These are phyloP conservation scores for Antedon bifida DNA, from an alignment of 35 echinoderm and acorn worm species.

Conservation along the genomic window DNA sequence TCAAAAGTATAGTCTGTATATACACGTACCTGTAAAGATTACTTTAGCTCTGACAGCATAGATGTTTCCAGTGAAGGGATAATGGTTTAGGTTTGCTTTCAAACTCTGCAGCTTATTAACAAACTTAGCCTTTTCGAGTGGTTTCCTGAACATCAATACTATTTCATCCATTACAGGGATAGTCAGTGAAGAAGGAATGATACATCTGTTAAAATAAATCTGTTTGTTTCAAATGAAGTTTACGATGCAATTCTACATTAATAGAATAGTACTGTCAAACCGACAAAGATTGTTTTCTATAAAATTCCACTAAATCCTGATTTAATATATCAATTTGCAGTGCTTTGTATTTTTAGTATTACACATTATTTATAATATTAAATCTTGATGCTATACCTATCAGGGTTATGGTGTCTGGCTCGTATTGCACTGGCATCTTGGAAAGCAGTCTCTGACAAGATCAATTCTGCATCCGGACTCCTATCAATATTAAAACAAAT, in stretches of 20 bases:
- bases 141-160: constrained; percentile 47
- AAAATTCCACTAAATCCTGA: too few relatives aligned
- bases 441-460: constrained; percentile 82
- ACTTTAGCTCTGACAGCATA: constrained; percentile 45
- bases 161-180: constrained; percentile 10
- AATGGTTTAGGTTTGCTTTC: background rate
- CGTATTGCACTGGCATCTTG: constrained; percentile 47
- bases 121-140: constrained; percentile 46
- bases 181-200: background rate
- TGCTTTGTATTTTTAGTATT: too few relatives aligned
- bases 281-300: too few relatives aligned
- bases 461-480: constrained; percentile 72
- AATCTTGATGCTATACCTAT: background rate
- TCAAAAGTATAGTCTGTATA: too few relatives aligned
- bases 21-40: constrained; percentile 49
- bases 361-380: too few relatives aligned
- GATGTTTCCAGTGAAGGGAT: constrained; percentile 37
- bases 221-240: too few relatives aligned
- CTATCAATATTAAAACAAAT: constrained; percentile 13
- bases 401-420: constrained; percentile 47
- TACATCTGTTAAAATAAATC: background rate
- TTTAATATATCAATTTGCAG: too few relatives aligned
- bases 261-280: too few relatives aligned
- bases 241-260: too few relatives aligned
- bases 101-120: constrained; percentile 39